Evolutionary conservation across 2,888 invertebrate genomes (phyloP), one percentile per base, ranked within the genome.

Genomic region (Athalia circularis): DNA sequence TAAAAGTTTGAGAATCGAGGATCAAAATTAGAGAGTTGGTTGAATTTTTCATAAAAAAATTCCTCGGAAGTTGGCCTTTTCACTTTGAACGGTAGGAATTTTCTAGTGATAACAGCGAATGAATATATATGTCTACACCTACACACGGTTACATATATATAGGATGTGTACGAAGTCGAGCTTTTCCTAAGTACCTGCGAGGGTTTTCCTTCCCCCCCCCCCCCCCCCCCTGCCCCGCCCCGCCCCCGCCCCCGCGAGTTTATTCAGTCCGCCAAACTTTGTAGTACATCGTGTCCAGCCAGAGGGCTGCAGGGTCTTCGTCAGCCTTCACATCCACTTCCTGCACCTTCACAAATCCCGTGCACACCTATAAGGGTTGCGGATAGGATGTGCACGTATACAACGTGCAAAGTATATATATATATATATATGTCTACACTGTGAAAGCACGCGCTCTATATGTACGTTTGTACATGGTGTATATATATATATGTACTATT

Each of bases 181-280:
- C 9, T 74, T 29, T 74, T 74, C 50, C 81, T 81, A 86, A 86
- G 86, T 87, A n/a, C 86, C 29, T 29, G 86, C 83, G 85, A 85
- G 86, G 75, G 62, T 75, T 64, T 48, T 62, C 59, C 80, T 84
- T 29, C 29, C 29, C 29, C 29, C n/a, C n/a, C n/a, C n/a, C n/a
- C n/a, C n/a, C n/a, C n/a, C n/a, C n/a, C n/a, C n/a, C n/a, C n/a
- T n/a, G n/a, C n/a, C n/a, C n/a, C n/a, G n/a, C n/a, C n/a, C n/a
- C n/a, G n/a, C n/a, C n/a, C n/a, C n/a, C n/a, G n/a, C n/a, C n/a
- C 80, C 85, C 86, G 84, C 86, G 86, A 89, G 90, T 90, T 90
- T 90, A 90, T 89, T 90, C 90, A 89, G 89, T 88, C 88, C 86
- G 86, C 85, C 87, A 90, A 90, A 90, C 88, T 90, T 90, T 88